phyloP scores from a whole-genome alignment of 2,888 invertebrate genomes.

The Leucoptera coffeella region DNA sequence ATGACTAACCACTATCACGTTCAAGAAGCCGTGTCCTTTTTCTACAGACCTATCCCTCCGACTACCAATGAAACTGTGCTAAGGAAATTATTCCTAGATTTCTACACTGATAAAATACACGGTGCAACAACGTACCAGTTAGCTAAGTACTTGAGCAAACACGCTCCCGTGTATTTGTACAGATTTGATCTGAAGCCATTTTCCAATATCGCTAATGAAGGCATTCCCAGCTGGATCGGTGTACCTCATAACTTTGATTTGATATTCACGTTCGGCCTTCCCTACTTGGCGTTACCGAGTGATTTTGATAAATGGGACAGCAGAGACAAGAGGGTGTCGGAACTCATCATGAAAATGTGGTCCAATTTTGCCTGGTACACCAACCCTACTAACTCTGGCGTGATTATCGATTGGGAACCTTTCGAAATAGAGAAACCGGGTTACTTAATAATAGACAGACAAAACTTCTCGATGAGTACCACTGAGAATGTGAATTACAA shows the following conservation, averaged over 20 bases:
- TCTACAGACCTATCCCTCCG: slow-evolving; percentile 64
- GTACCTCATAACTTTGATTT: slow-evolving; percentile 80
- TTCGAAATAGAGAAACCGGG: slow-evolving; percentile 63
- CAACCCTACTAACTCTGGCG: slow-evolving; percentile 63
- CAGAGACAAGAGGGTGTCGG: slow-evolving; percentile 71
- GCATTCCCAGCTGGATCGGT: slow-evolving; percentile 69
- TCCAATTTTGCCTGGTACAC: slow-evolving; percentile 71
- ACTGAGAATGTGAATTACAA: slow-evolving; percentile 64
- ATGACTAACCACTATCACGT: slow-evolving; percentile 60
- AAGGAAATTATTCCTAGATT: slow-evolving; percentile 61
- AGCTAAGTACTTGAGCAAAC: slow-evolving; percentile 58
- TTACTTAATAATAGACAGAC: slow-evolving; percentile 65
- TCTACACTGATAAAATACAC: slow-evolving; percentile 70
- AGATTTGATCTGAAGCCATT: slow-evolving; percentile 71
- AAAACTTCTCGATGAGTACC: slow-evolving; percentile 70
- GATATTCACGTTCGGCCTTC: slow-evolving; percentile 76
- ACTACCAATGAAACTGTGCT: slow-evolving; percentile 55
- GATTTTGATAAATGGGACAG: slow-evolving; percentile 65
- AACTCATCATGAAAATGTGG: slow-evolving; percentile 76
- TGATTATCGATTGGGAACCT: slow-evolving; percentile 69
- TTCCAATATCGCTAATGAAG: slow-evolving; percentile 57
- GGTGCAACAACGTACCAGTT: slow-evolving; percentile 65
- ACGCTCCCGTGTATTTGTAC: slow-evolving; percentile 61
- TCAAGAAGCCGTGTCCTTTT: slow-evolving; percentile 69
- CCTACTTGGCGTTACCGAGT: slow-evolving; percentile 59